phyloP scores from a whole-genome alignment of 1,140 invertebrate species.

The Dinoponera quadriceps region DNA sequence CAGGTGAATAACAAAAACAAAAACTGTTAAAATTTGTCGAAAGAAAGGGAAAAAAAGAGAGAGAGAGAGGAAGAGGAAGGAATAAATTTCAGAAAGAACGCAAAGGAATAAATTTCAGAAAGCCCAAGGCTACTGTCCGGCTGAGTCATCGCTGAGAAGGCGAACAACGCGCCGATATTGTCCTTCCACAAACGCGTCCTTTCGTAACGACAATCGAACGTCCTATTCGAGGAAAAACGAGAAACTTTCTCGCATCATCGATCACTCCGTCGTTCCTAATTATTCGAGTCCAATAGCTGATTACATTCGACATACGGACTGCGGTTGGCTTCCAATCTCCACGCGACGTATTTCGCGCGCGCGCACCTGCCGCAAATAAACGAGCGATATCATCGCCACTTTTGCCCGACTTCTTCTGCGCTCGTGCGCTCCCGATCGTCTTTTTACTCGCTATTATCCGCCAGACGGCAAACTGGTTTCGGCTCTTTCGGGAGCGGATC shows the following conservation, averaged over 20 bases:
- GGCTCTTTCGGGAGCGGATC: conserved; percentile 1
- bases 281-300: background rate
- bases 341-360: conserved; percentile 4
- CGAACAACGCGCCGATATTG: background rate
- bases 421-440: conserved; percentile 6
- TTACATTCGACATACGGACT: conserved; percentile 16
- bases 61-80: too few species aligned
- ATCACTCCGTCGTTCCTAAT: conserved; percentile 28
- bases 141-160: background rate
- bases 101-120: too few species aligned
- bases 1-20: background rate
- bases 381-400: conserved; percentile 47
- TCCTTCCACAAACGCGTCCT: background rate
- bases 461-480: conserved; percentile 49
- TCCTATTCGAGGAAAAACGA: conserved; percentile 3
- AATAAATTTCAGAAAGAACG: too few species aligned
- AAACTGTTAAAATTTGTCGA: background rate
- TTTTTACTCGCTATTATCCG: conserved; percentile 12
- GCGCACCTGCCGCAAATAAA: conserved; percentile 50
- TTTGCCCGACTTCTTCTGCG: conserved; percentile 30
- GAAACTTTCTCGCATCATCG: conserved; percentile 1
- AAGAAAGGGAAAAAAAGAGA: background rate
- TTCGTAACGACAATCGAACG: background rate
- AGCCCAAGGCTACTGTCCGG: background rate
- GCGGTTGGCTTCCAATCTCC: conserved; percentile 1